These are phyloP conservation scores for Bradypodion pumilum DNA, from an alignment of 2,797 vertebrate genomes.

Conservation along the genomic window DNA sequence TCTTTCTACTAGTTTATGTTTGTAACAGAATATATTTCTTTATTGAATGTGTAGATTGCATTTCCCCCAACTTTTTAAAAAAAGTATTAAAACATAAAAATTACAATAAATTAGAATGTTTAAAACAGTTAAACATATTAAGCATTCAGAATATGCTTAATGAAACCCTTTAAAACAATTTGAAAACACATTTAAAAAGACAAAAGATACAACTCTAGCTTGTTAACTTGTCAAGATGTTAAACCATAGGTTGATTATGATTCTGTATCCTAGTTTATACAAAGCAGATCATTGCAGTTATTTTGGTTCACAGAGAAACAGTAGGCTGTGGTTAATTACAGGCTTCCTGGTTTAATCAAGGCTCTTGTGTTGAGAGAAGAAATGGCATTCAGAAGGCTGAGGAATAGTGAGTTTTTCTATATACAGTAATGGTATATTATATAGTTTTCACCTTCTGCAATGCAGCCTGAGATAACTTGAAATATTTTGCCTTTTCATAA, in stretches of 20 bases:
- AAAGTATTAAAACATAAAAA: no score
- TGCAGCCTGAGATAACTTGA: neutral
- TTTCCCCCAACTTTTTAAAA: no score
- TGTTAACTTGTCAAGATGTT: neutral
- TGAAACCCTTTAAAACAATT: no score
- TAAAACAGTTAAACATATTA: no score
- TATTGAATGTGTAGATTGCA: no score
- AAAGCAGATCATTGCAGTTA: neutral
- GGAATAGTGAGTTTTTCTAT: neutral
- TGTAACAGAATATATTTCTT: no score
- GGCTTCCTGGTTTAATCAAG: neutral
- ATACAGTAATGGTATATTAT: neutral
- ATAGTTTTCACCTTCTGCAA: neutral
- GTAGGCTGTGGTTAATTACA: neutral
- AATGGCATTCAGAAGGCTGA: neutral
- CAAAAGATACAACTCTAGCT: no score
- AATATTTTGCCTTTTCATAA: conserved; percentile 4
- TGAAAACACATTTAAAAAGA: no score
- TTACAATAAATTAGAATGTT: no score
- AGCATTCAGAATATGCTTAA: no score
- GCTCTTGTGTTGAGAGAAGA: neutral
- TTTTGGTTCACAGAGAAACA: neutral
- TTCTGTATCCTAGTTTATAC: neutral
- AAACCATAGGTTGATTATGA: neutral
- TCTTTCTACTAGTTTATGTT: no score